Evolutionary conservation across 2,888 invertebrate species (phyloP).

Genomic region (Cryptosula pallasiana): DNA sequence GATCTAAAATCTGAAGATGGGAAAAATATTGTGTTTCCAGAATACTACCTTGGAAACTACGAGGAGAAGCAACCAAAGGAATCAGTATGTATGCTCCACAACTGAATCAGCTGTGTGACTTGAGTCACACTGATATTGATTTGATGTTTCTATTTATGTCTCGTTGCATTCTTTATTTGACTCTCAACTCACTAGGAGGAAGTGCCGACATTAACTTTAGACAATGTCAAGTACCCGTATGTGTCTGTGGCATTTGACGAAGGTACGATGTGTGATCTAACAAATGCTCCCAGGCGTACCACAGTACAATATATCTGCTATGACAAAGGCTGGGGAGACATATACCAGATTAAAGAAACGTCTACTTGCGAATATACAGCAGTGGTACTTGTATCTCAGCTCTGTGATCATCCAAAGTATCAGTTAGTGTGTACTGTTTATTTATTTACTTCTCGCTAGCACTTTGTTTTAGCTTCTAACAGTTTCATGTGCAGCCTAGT

Average conservation of each 20-base stretch:
- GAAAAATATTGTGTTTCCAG: slow-evolving; percentile 48
- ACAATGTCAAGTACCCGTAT: slow-evolving; percentile 82
- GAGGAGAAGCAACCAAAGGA: slow-evolving; percentile 26
- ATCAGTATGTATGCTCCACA: too few species aligned
- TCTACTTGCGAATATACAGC: slow-evolving; percentile 92
- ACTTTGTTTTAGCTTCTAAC: too few species aligned
- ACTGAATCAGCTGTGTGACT: too few species aligned
- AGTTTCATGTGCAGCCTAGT: too few species aligned
- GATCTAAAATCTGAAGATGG: slow-evolving; percentile 57
- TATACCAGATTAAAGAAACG: slow-evolving; percentile 85
- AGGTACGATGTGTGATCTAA: slow-evolving; percentile 88
- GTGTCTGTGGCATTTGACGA: slow-evolving; percentile 69
- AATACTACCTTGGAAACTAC: slow-evolving; percentile 47
- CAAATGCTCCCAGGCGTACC: slow-evolving; percentile 73
- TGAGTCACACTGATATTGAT: too few species aligned
- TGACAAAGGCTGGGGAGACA: slow-evolving; percentile 79
- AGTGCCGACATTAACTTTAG: slow-evolving; percentile 60
- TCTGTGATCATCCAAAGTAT: slow-evolving; percentile 83
- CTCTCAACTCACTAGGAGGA: too few species aligned
- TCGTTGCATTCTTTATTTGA: too few species aligned
- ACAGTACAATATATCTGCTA: slow-evolving; percentile 81
- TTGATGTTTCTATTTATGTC: too few species aligned
- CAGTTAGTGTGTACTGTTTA: slow-evolving; percentile 43
- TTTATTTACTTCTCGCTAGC: too few species aligned
- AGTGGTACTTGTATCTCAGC: slow-evolving; percentile 75